These are phyloP conservation scores for Ptiloglossa arizonensis DNA, from an alignment of 1,140 invertebrate genomes.

Conservation along the genomic window DNA sequence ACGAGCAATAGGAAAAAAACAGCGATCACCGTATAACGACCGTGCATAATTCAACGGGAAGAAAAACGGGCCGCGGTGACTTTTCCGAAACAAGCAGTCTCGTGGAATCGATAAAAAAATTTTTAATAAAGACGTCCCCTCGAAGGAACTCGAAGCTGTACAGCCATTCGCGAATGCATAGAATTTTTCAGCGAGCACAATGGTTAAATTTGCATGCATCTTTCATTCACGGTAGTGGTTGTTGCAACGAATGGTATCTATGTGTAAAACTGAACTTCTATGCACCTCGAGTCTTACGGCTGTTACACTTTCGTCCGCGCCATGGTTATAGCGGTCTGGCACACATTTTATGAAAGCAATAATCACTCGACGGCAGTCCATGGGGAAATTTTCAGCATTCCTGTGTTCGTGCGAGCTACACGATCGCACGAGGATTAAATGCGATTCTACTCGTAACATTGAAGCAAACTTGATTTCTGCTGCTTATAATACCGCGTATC, in stretches of 20 bases:
- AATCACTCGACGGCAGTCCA: constrained; percentile 5
- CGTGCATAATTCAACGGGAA: neutral
- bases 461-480: neutral
- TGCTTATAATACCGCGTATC: neutral
- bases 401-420: neutral
- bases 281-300: constrained; percentile 13
- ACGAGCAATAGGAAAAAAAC: neutral
- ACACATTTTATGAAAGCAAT: constrained; percentile 20
- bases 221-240: constrained; percentile 7
- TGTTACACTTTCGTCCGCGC: constrained; percentile 36
- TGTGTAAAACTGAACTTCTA: constrained; percentile 32
- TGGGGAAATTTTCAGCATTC: constrained; percentile 18
- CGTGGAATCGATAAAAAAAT: neutral
- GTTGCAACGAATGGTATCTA: constrained; percentile 9
- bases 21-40: neutral
- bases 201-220: constrained; percentile 45
- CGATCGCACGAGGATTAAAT: neutral
- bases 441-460: neutral
- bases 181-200: constrained; percentile 57
- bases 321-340: neutral
- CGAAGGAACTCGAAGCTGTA: neutral
- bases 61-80: too few species aligned
- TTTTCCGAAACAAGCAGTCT: too few species aligned
- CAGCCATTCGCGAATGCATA: constrained; percentile 62
- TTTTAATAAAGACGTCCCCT: neutral